Evolutionary conservation across 2,888 invertebrate species (phyloP).

Genomic region (Sphinx pinastri): DNA sequence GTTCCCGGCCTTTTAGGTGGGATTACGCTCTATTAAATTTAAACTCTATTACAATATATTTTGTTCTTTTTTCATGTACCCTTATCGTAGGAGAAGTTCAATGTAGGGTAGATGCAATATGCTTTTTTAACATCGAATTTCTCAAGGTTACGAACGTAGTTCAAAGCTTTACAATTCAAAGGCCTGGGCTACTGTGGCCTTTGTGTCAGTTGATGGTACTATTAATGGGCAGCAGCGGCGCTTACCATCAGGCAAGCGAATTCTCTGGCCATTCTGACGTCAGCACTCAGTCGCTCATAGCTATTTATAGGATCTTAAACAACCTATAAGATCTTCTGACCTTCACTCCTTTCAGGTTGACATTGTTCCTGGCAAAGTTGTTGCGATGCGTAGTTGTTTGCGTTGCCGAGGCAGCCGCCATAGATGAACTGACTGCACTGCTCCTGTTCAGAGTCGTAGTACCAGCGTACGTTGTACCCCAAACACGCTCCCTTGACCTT

Average conservation of each 20-base stretch:
- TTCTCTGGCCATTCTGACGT: background rate
- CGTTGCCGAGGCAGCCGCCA: constrained; percentile 96
- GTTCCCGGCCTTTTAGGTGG: no score
- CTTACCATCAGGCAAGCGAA: background rate
- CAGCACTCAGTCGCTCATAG: no score
- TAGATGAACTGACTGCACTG: constrained; percentile 94
- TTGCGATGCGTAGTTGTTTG: constrained; percentile 91
- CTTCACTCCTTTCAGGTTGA: constrained; percentile 80
- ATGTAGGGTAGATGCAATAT: no score
- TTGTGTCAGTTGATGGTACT: no score
- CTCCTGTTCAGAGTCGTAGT: constrained; percentile 90
- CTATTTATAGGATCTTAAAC: background rate
- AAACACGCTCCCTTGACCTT: constrained; percentile 92
- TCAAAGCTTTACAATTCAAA: no score
- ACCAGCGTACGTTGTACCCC: constrained; percentile 91
- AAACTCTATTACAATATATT: background rate
- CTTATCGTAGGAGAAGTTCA: no score
- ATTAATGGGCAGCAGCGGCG: no score
- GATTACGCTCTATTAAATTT: no score
- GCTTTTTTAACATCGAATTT: no score
- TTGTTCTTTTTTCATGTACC: background rate
- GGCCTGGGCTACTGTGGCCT: no score
- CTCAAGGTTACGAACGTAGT: no score
- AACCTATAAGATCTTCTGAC: constrained; percentile 71
- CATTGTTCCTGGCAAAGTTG: constrained; percentile 92